Base-by-base conservation (phyloP, 2,888 invertebrate genomes). In the Polydrusus cervinus region DNA sequence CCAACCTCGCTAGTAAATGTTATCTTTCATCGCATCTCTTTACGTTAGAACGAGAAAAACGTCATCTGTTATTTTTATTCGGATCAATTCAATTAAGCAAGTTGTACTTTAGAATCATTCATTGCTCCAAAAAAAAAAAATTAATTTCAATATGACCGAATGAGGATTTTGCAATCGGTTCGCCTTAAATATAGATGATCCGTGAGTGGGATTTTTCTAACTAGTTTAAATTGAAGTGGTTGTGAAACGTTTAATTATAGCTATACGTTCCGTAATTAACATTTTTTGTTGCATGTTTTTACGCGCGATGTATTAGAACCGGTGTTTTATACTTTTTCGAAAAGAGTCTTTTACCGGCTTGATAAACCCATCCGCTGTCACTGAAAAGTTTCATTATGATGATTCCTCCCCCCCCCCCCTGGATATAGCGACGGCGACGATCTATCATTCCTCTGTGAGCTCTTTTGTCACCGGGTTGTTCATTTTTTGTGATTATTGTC, bases 81-180 rank as follows among this genome's bases (percentile, higher is more conserved):
- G 18, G 16, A 38, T 18, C 57, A 14, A 10, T 62, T 20, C 18
- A 25, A 20, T 62, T 45, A 20, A 62, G 62, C 62, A 62, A 62
- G 62, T n/a, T 62, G 62, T 62, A 62, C 62, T 62, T 62, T 62
- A 62, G 62, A 62, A 62, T 60, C 38, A 60, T 60, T 60, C 57
- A 38, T 62, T 62, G 62, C 62, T 62, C 62, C 62, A 66, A 66
- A 66, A 66, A 66, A 53, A 51, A 30, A 34, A n/a, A 40, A 40
- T 40, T 30, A 66, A 51, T 66, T 49, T 34, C 18, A n/a, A 38
- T 51, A 66, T 66, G 66, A 66, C 53, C 40, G 51, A 66, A 53
- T 18, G 65, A 65, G 65, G 14, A 65, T 66, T 66, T 66, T 66
- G 66, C 66, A 66, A 66, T 66, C 34, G 53, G 38, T 66, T 66